phyloP scores from a whole-genome alignment of 2,888 invertebrate genomes.

The Odontocerum albicorne region DNA sequence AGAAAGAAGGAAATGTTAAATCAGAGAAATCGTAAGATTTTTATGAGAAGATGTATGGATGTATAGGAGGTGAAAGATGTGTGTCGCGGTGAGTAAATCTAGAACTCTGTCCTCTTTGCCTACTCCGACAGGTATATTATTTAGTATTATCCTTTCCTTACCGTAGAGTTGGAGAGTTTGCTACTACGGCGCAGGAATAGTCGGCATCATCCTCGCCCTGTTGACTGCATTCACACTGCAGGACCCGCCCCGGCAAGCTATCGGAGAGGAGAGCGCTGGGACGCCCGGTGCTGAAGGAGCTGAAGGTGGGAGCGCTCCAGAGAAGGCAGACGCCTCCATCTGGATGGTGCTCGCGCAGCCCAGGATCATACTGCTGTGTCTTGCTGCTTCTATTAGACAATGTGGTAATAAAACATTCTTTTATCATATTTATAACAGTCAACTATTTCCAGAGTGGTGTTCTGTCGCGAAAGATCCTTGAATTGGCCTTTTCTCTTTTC shows the following conservation, averaged over 20 bases:
- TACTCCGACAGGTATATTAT: too few relatives aligned
- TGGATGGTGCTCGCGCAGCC: constrained; percentile 80
- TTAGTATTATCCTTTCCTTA: constrained; percentile 35
- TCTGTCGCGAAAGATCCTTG: too few relatives aligned
- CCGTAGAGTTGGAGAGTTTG: constrained; percentile 87
- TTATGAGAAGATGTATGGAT: too few relatives aligned
- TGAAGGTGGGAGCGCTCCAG: constrained; percentile 43
- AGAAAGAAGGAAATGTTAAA: too few relatives aligned
- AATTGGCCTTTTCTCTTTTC: too few relatives aligned
- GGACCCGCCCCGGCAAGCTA: constrained; percentile 75
- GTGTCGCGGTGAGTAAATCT: too few relatives aligned
- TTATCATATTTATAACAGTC: too few relatives aligned
- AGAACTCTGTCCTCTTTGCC: too few relatives aligned
- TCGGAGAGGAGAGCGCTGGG: constrained; percentile 64
- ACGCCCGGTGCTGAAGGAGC: constrained; percentile 39
- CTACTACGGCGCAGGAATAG: constrained; percentile 77
- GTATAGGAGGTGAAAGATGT: too few relatives aligned
- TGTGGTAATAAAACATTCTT: too few relatives aligned
- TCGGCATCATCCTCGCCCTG: constrained; percentile 70
- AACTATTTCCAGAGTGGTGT: too few relatives aligned
- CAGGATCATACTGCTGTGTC: constrained; percentile 74
- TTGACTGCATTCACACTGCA: constrained; percentile 74
- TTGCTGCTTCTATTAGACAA: constrained; percentile 88
- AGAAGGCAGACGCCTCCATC: constrained; percentile 49
- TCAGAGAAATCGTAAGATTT: too few relatives aligned